Evolutionary conservation across 2,888 invertebrate genomes (phyloP), one percentile per base, ranked within the genome.

Genomic region (Cenopis cana): DNA sequence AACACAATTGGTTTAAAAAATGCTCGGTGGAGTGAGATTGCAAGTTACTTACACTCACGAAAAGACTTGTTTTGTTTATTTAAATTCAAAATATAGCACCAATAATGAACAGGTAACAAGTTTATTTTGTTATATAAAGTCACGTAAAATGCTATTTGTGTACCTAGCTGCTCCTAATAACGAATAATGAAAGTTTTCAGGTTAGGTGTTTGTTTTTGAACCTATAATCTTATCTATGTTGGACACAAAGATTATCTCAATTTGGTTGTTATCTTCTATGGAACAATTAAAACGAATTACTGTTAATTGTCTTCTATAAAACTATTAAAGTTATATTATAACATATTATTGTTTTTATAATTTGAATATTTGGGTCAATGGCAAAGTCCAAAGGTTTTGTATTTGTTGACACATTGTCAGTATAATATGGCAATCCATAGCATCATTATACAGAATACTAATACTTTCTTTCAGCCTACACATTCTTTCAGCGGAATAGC

Each of bases 61-160:
- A 82, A 89, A 87, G 78, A 87, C 89, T 77, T 92, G 93, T 78
- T 93, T 93, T 77, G 91, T 89, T 1, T 92, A 91, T 78, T 85
- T 93, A 78, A 93, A 85, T 87, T 82, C 89, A 80, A 91, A 91
- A 84, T 91, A 92, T 84, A 88, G 88, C 73, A 84, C 88, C 60
- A 90, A 88, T 72, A 89, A 87, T 79, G 89, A 89, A 77, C 89
- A 91, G 85, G 92, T 90, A 82, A 81, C 73, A 70, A 24, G 56
- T 59, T 66, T 14, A n/a, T 50, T 12, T 52, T 6, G 3, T 52
- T 17, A 8, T 2, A 17, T 54, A 54, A 38, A 59, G n/a, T 36
- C 9, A 20, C 10, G 2, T 12, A 20, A 33, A 14, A 14, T 50
- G n/a, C 10, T 38, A n/a, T 12, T 5, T 4, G 0, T 24, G 9